These are phyloP conservation scores for Dicyrtomina minuta DNA, from an alignment of 2,888 invertebrate species.

Conservation along the genomic window DNA sequence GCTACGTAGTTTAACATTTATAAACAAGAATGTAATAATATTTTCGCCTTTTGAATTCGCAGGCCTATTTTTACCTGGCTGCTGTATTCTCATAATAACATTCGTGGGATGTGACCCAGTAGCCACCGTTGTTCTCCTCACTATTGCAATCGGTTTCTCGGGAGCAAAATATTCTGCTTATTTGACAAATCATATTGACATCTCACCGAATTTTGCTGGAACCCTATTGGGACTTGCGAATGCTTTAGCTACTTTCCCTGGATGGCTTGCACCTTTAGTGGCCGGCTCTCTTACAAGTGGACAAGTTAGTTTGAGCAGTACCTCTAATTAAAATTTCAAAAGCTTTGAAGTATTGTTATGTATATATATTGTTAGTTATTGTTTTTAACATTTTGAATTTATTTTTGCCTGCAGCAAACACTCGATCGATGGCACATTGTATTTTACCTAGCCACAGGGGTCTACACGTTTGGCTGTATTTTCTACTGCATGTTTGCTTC, in stretches of 20 bases:
- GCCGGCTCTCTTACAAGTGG: slow-evolving; percentile 24
- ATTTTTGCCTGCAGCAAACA: slow-evolving; percentile 28
- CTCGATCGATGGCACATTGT: slow-evolving; percentile 32
- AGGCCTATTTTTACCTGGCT: slow-evolving; percentile 18
- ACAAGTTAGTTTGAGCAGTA: too few relatives aligned
- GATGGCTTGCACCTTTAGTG: slow-evolving; percentile 32
- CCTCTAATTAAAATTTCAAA: neutral
- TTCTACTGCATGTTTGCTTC: slow-evolving; percentile 16
- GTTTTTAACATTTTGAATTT: neutral
- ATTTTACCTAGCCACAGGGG: slow-evolving; percentile 28
- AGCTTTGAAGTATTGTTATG: neutral
- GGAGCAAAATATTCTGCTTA: slow-evolving; percentile 34
- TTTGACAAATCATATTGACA: slow-evolving; percentile 35
- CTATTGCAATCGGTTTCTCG: slow-evolving; percentile 24
- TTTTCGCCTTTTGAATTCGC: too few relatives aligned
- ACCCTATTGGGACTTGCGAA: slow-evolving; percentile 29
- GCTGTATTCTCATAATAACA: slow-evolving; percentile 14
- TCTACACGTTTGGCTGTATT: slow-evolving; percentile 13
- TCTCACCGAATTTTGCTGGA: slow-evolving; percentile 36
- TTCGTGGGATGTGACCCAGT: slow-evolving; percentile 23
- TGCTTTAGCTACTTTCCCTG: slow-evolving; percentile 25
- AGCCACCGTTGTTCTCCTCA: slow-evolving; percentile 27
- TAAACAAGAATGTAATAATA: too few relatives aligned
- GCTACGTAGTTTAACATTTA: too few relatives aligned
- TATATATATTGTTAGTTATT: too few relatives aligned